Evolutionary conservation across 1,140 invertebrate species (phyloP), one percentile per base, ranked within the genome.

Genomic region (Drosophila hydei): DNA sequence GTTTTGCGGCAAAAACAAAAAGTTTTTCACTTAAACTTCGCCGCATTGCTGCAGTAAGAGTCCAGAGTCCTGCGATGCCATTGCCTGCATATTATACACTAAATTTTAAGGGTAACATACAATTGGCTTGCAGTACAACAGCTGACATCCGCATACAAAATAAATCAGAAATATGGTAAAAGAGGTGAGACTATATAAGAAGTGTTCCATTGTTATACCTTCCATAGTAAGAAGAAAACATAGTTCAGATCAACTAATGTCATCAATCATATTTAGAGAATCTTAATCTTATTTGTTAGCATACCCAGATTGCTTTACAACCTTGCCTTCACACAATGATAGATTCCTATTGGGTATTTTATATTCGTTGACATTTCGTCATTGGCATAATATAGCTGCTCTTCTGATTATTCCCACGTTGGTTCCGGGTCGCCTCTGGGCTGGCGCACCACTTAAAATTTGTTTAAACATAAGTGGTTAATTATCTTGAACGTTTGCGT

Each of bases 401-500:
- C 30, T 68, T 70, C 40, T 75, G 77, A 80, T 80, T 80, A 85
- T 85, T 85, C 81, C 81, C 81, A 85, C 81, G 81, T 87, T 62
- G 79, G 38, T 52, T 40, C 63, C 36, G 45, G 55, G 47, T 19
- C 40, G 43, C 75, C 65, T 65, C 33, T 70, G 65, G 52, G 38
- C 52, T 43, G 48, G 45, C 56, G 40, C 47, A 69, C 64, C 78
- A 88, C 78, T 81, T 88, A 88, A 87, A 78, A 87, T 78, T 87
- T 88, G 75, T 87, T 87, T 87, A 88, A 87, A 78, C 81, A 81
- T 81, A 87, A 87, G 81, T 87, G 81, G 77, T 88, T 87, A 87
- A 87, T 88, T 88, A 83, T 87, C 74, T 80, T 81, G 70, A 87
- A 81, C 74, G 83, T 52, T 88, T 81, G 81, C 77, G 67, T 87